Base-by-base conservation (phyloP, 2,113 vertebrate genomes). In the Zosterops hypoxanthus region DNA sequence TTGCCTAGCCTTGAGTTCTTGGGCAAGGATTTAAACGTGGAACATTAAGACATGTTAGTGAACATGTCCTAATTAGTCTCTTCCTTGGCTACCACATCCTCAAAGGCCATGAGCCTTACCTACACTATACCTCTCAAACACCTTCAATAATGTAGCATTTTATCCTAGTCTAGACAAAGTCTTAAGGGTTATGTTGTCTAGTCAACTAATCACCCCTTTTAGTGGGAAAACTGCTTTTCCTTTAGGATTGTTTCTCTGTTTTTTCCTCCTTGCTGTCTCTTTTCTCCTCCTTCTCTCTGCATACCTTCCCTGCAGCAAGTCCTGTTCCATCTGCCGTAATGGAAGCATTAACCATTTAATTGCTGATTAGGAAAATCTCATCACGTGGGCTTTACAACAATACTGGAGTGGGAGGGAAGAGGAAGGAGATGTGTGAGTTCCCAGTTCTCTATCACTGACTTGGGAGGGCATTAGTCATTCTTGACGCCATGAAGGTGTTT, bases 301-400 rank as follows among this genome's bases (percentile, higher is more conserved):
- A 92, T 95, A 95, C 87, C 85, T 96, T 97, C 92, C 94, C 94
- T 86, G 76, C 72, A 96, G 95, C 88, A 93, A 94, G 79, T 95
- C 52, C 55, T 57, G 82, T 94, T 93, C 92, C 60, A 93, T 94
- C 86, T 93, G 82, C 90, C 42, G 28, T 88, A 92, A 88, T 88
- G 82, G 80, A 92, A 86, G 90, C 80, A 50, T 96, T 96, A 96
- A 95, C 96, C 78, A n/a, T 96, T 95, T 94, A 93, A 96, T 82
- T 95, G 93, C 92, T 86, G 92, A 94, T 95, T 83, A 94, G 88
- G 88, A 86, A 96, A 88, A 77, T 92, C 47, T 92, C 36, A 59
- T 92, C 64, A 64, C 4, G 4, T 93, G 68, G 71, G 52, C 79
- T 94, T 81, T 86, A 75, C 68, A 84, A 90, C 20, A 59, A 26